Evolutionary conservation across 1,140 invertebrate genomes (phyloP), one percentile per base, ranked within the genome.

Genomic region (Saccostrea glomerata): DNA sequence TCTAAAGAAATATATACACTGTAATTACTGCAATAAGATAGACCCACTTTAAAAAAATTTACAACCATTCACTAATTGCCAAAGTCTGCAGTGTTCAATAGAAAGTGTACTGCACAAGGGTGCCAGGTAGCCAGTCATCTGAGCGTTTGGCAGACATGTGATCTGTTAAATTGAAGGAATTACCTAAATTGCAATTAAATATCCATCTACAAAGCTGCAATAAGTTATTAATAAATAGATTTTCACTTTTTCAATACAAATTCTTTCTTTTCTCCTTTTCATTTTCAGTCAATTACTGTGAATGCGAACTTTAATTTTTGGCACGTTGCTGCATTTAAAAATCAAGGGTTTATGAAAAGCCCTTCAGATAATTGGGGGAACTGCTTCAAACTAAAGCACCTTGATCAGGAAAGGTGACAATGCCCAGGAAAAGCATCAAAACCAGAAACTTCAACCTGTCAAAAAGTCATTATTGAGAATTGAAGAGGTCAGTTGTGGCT

Each of bases 291-390:
- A 25, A 25, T 73, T 36, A 73, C 25, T 73, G 36, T 73, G 70
- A 73, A n/a, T 13, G 23, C 13, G 23, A 11, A 73, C 70, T 73
- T 73, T 73, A 73, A 73, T 73, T 73, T 73, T 15, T 73, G 70
- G 70, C 70, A 73, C 70, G 23, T 4, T 23, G 23, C 6, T 23
- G 13, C 25, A 25, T 73, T 25, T 25, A 73, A 73, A 73, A 73
- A 30, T 73, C 25, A 13, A 30, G 25, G 70, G 70, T 23, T 73
- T 73, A 30, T 25, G 70, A 73, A 73, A 73, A 73, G 70, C 70
- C 70, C 70, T 73, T 73, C 70, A 73, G 70, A 73, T 73, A 73
- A 73, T 73, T 73, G n/a, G 70, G 70, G 70, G n/a, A 25, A 73
- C 70, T 73, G 70, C 70, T 73, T 73, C 70, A 73, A 73, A 73